phyloP scores from a whole-genome alignment of 2,113 vertebrate genomes.

The Clarias batrachus region DNA sequence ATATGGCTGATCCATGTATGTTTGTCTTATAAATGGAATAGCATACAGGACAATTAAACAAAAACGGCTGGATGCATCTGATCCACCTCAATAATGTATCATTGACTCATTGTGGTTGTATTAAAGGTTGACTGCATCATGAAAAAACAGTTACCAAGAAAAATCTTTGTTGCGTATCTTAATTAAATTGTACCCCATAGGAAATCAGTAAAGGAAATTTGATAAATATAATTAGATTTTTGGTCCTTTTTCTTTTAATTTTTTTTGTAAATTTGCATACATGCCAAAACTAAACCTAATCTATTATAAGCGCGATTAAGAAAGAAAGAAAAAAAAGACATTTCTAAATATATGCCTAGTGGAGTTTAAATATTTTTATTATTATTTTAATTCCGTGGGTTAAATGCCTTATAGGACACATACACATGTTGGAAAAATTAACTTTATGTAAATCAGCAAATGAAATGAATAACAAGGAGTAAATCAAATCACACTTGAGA shows the following conservation, averaged over 20 bases:
- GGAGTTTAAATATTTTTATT: not conserved
- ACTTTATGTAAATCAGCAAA: conserved; percentile 5
- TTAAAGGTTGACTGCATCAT: not conserved
- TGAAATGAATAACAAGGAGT: conserved; percentile 3
- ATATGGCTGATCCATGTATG: not conserved
- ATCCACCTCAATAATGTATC: not conserved
- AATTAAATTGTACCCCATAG: not conserved
- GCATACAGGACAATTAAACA: not conserved
- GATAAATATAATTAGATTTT: not conserved
- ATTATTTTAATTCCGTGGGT: conserved; percentile 25
- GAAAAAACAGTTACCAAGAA: not conserved
- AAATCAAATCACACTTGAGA: not conserved
- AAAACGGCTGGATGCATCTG: not conserved
- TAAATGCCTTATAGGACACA: conserved; percentile 29
- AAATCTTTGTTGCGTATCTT: not conserved
- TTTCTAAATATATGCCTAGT: not conserved
- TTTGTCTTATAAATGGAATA: not conserved
- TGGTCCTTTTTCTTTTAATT: not conserved
- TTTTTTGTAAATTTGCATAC: not conserved
- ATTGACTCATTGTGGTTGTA: not conserved
- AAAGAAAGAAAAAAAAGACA: not conserved
- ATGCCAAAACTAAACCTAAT: not conserved
- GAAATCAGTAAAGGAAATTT: not conserved
- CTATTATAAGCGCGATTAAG: not conserved
- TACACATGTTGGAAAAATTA: not conserved